Percentiles rank a stretch among this genome's conserved stretches.
phyloP scores from a whole-genome alignment of 2,113 vertebrate genomes.

The Bagarius yarrelli region DNA sequence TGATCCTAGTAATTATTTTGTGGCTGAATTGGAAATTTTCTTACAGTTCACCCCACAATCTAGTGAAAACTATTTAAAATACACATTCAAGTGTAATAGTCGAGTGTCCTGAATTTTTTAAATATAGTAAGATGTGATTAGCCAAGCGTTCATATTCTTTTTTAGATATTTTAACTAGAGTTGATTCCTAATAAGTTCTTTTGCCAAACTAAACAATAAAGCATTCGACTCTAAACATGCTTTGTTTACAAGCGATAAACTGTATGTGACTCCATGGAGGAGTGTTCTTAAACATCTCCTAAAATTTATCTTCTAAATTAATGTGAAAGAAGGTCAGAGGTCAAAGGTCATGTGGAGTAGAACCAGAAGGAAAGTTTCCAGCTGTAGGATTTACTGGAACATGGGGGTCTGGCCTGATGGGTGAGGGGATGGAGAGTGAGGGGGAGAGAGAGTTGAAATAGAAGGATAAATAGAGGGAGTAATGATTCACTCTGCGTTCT shows the following conservation, averaged over 20 bases:
- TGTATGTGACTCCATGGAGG: background rate
- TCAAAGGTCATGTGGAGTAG: conserved; percentile 16
- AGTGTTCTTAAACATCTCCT: background rate
- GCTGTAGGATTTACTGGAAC: conserved; percentile 47
- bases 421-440: background rate
- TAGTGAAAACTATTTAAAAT: too few species aligned
- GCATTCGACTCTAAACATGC: background rate
- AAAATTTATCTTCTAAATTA: background rate
- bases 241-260: background rate
- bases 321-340: conserved; percentile 15
- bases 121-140: too few species aligned
- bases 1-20: too few species aligned
- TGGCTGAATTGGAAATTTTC: too few species aligned
- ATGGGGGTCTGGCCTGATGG: conserved; percentile 14
- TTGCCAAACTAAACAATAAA: background rate
- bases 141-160: too few species aligned
- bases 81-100: too few species aligned
- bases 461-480: background rate
- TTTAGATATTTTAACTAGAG: too few species aligned
- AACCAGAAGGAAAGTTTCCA: conserved; percentile 27
- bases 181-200: background rate
- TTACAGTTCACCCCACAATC: too few species aligned
- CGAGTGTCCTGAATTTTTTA: too few species aligned
- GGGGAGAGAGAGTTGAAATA: background rate
- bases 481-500: background rate